Conservation (phyloP, 2,888 invertebrate genomes). For the Eupithecia inturbata region DNA sequence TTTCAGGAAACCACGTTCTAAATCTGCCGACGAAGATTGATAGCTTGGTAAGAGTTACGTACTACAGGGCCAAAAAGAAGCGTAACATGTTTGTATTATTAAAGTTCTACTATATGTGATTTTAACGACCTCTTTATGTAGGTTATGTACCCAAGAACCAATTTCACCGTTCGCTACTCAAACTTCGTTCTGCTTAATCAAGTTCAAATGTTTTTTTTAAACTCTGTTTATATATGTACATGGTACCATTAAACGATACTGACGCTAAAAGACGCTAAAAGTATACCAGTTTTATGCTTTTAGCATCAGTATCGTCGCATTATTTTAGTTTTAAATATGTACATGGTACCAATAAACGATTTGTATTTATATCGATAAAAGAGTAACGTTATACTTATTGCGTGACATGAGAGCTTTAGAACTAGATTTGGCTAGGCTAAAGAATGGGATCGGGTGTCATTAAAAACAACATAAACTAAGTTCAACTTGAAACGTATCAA, state of each 20-base stretch:
- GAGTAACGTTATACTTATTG: background rate
- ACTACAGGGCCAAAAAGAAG: background rate
- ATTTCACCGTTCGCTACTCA: too few relatives aligned
- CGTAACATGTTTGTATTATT: background rate
- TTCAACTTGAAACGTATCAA: background rate
- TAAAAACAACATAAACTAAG: background rate
- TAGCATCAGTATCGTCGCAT: too few relatives aligned
- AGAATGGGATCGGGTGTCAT: too few relatives aligned
- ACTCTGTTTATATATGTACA: too few relatives aligned
- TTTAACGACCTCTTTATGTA: background rate
- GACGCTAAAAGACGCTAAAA: too few relatives aligned
- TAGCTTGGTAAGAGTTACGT: slow-evolving; percentile 6
- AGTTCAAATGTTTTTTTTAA: background rate
- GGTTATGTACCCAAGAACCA: background rate
- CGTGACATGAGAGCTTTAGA: background rate
- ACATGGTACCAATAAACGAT: too few relatives aligned
- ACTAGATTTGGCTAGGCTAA: background rate
- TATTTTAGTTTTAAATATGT: too few relatives aligned
- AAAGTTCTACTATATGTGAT: background rate
- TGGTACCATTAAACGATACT: too few relatives aligned
- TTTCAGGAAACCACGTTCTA: background rate
- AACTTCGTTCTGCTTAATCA: background rate
- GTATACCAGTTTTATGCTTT: too few relatives aligned
- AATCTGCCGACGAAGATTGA: slow-evolving; percentile 14
- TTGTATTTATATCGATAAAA: too few relatives aligned